Base-by-base conservation (phyloP, 1,140 invertebrate genomes). In the Achroia grisella region DNA sequence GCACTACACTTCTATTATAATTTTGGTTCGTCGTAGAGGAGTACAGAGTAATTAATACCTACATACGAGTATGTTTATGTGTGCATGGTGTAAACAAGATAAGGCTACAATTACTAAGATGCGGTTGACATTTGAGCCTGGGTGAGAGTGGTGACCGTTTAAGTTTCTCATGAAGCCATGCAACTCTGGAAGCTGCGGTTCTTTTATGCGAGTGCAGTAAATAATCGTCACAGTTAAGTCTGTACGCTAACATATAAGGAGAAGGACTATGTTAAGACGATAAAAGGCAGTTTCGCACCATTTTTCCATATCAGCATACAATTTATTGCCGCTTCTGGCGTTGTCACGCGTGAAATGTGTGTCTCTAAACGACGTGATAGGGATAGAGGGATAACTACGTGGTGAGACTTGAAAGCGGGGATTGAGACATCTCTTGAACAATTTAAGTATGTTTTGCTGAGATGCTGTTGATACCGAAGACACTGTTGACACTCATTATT, bases 51-150 rank as follows among this genome's bases (percentile, higher is more conserved):
- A n/a, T n/a, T n/a, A n/a, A n/a, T n/a, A n/a, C n/a, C n/a, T n/a
- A n/a, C 17, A 23, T 23, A 3, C 2, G 17, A 3, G 17, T n/a
- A 23, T 23, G 17, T 23, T 2, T 23, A 23, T 37, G 55, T 57
- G 56, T 48, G 57, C 51, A 41, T 64, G 56, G 56, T 52, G 57
- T 70, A 64, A 67, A 64, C 49, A 61, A 68, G 66, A 66, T 70
- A 71, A 61, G 62, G 44, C 44, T 68, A 60, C 56, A 70, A 69
- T 75, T 72, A 72, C 61, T 47, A 56, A 60, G 61, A 71, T 58
- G 74, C 52, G 76, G 76, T 80, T 80, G 79, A 77, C 69, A 83
- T 70, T 56, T 47, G 75, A 83, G 66, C 69, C 62, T 46, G 37
- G 43, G 51, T 60, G 52, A 48, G 55, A 14, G 11, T 12, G 9